These are phyloP conservation scores for Podabrus alpinus DNA, from an alignment of 2,888 invertebrate species.

Conservation along the genomic window DNA sequence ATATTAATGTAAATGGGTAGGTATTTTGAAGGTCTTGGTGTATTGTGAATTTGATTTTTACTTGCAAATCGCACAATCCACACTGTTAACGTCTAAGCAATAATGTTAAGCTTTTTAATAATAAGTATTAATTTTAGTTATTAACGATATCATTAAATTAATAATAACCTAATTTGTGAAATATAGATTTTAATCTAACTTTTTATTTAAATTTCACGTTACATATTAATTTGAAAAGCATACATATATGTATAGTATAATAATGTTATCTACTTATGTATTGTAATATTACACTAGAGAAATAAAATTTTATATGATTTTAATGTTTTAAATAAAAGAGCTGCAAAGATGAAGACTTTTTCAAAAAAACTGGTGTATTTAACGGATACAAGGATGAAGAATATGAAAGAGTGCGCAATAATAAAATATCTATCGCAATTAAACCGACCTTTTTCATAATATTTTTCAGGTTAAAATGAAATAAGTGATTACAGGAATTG, in stretches of 20 bases:
- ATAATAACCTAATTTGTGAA: neutral
- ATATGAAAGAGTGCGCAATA: constrained; percentile 25
- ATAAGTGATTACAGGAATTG: neutral
- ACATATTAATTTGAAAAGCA: neutral
- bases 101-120: neutral
- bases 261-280: neutral
- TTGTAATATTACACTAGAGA: neutral
- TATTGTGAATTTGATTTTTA: neutral
- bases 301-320: neutral
- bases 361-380: constrained; percentile 10
- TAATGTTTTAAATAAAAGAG: neutral
- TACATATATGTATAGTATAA: neutral
- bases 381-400: constrained; percentile 5
- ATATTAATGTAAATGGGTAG: neutral
- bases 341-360: neutral
- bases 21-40: neutral
- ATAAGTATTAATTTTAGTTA: neutral
- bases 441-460: neutral
- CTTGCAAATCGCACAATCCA: neutral
- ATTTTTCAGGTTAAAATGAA: neutral
- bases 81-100: neutral
- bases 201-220: neutral
- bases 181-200: neutral
- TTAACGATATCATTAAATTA: neutral
- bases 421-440: neutral